Base-by-base conservation (phyloP, 2,888 invertebrate species). In the Dichetophora obliterata region DNA sequence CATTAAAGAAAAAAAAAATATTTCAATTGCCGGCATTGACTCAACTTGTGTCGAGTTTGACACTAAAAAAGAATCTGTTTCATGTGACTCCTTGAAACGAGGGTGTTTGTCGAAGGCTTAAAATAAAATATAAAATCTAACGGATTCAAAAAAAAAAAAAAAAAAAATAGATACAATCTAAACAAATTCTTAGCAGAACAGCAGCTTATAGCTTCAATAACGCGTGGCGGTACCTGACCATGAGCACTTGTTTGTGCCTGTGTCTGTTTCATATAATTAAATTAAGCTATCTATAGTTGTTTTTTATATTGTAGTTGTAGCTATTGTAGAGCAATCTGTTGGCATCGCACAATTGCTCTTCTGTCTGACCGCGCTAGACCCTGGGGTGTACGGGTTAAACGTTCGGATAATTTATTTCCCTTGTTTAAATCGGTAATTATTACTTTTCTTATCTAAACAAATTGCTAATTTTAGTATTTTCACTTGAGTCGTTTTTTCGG, bases 361-460 rank as follows among this genome's bases (percentile, higher is more conserved):
- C 16, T 63, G 34, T 63, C 63, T 63, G 16, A 16, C 24, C 68
- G 77, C 77, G 73, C 73, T 59, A 59, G 19, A 16, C 34, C 37
- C 22, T n/a, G 54, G 74, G 27, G 54, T 74, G 52, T 34, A 22
- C 74, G 75, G 66, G 75, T 59, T 75, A 52, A 75, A 69, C 75
- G 65, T 54, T 74, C 61, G 74, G 72, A 80, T 80, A 83, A 82
- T 83, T 84, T 81, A 81, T 83, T 83, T 72, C 78, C 79, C 80
- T 81, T 80, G 79, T 81, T 81, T 79, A 83, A 82, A 83, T 80
- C 83, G 85, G 83, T 81, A 86, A 85, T 87, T 86, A 87, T 86
- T 87, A 84, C 84, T 85, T 85, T 78, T 78, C 78, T 78, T 59
- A 31, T 78, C 71, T 78, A 79, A 77, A 77, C 77, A 80, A 79